These are phyloP conservation scores for Netta rufina DNA, from an alignment of 2,797 vertebrate species.

Conservation along the genomic window DNA sequence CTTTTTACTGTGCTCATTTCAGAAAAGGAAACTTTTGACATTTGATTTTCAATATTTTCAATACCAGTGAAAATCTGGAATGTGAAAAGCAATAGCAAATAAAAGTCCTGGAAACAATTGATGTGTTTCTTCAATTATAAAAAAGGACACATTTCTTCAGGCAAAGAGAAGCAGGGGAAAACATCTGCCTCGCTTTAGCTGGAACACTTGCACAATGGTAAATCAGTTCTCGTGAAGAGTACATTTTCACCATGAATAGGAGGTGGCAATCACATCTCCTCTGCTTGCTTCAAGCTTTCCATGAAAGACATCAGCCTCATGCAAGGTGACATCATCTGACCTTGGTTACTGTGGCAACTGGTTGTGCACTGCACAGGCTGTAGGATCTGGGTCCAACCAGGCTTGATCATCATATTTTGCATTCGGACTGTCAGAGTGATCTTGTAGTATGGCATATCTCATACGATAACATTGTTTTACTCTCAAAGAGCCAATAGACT, in stretches of 20 bases:
- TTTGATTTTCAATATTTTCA: not conserved
- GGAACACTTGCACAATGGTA: not conserved
- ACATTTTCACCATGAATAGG: not conserved
- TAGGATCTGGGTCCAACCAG: not conserved
- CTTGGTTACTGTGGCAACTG: not conserved
- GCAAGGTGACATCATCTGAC: not conserved
- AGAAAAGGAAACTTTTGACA: not conserved
- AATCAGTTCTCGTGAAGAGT: not conserved
- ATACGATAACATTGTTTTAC: not conserved
- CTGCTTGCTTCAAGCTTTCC: not conserved
- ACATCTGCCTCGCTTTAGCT: not conserved
- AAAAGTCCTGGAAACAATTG: not conserved
- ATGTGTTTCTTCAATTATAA: not conserved
- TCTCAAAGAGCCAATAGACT: not conserved
- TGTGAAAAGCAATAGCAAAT: not conserved
- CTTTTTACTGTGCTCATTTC: not conserved
- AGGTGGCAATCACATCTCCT: not conserved
- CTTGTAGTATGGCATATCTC: not conserved
- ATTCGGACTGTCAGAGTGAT: not conserved
- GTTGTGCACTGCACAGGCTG: not conserved
- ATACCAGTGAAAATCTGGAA: not conserved
- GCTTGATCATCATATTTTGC: not conserved
- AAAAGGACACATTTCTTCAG: not conserved
- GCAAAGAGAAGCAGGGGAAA: not conserved
- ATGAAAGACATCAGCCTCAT: not conserved